A percentile compares a stretch with the other conserved stretches of the same genome.
phyloP scores from a whole-genome alignment of 2,797 vertebrate species.

The Periparus ater region DNA sequence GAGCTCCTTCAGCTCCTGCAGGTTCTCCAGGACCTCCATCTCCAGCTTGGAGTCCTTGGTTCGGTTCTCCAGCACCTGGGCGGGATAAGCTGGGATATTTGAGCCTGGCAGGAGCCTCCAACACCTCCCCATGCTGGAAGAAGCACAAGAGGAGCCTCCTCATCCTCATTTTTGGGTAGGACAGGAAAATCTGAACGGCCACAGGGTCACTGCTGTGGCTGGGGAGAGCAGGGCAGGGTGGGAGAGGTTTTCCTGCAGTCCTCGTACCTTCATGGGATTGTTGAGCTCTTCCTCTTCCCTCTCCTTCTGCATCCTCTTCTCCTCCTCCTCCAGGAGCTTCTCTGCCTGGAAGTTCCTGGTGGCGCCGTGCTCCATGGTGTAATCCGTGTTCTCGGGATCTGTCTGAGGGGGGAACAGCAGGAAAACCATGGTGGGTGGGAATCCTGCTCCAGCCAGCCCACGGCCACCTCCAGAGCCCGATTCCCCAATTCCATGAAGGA shows the following conservation, averaged over 20 bases:
- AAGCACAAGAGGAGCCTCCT: neutral
- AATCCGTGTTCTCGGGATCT: conserved; percentile 96
- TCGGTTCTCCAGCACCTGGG: conserved; percentile 93
- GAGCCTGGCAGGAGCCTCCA: neutral
- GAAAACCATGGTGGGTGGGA: accelerated
- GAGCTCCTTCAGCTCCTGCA: conserved; percentile 96
- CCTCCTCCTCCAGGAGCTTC: conserved; percentile 94
- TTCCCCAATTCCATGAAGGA: accelerated
- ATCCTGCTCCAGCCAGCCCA: neutral
- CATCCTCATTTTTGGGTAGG: neutral
- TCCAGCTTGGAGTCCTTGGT: conserved; percentile 97
- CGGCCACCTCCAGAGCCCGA: neutral
- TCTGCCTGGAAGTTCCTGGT: conserved; percentile 96
- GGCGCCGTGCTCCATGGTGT: conserved; percentile 94
- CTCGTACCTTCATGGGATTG: conserved; percentile 93
- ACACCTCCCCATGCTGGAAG: accelerated
- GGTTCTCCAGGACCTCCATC: conserved; percentile 97
- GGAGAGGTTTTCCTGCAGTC: neutral
- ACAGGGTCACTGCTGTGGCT: neutral
- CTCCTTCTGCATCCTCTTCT: conserved; percentile 88
- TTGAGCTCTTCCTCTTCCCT: conserved; percentile 96
- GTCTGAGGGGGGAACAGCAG: conserved; percentile 74
- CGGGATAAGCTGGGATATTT: accelerated
- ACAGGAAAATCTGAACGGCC: neutral
- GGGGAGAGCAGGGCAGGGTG: neutral